These are phyloP conservation scores for Neotoma lepida DNA, from an alignment of 2,113 vertebrate species.

Conservation along the genomic window DNA sequence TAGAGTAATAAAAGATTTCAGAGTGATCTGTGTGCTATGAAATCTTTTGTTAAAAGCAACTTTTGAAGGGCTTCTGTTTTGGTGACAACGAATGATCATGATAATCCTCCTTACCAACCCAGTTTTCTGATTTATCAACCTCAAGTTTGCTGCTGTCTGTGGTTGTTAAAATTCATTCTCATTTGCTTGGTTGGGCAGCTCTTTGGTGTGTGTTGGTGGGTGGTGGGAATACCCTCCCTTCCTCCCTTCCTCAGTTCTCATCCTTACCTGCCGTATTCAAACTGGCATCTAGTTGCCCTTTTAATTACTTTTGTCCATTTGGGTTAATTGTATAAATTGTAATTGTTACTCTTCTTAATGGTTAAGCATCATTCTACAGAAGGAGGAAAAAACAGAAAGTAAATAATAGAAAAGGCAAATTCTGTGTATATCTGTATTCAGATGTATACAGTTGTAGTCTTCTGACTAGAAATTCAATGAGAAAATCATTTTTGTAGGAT, in stretches of 20 bases:
- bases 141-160: conserved; percentile 81
- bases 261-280: conserved; percentile 63
- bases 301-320: conserved; percentile 55
- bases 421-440: conserved; percentile 7
- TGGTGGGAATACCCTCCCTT: conserved; percentile 73
- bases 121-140: conserved; percentile 70
- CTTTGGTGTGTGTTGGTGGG: conserved; percentile 86
- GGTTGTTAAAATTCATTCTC: conserved; percentile 82
- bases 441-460: conserved; percentile 46
- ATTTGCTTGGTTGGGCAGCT: conserved; percentile 85
- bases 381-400: conserved; percentile 52
- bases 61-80: conserved; percentile 81
- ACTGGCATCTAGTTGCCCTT: conserved; percentile 60
- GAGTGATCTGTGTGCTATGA: conserved; percentile 75
- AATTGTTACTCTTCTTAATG: conserved; percentile 61
- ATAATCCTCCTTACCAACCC: conserved; percentile 70
- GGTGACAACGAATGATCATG: conserved; percentile 72
- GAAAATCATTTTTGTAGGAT: conserved; percentile 54
- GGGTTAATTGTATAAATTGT: conserved; percentile 65
- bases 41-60: conserved; percentile 80
- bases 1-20: conserved; percentile 79
- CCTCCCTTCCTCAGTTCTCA: conserved; percentile 55
- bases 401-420: conserved; percentile 36
- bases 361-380: conserved; percentile 53
- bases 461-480: conserved; percentile 40